A percentile compares a stretch with the other conserved stretches of the same genome.
Evolutionary conservation across 1,140 invertebrate species (phyloP).

Genomic region (Trachelipus rathkii): DNA sequence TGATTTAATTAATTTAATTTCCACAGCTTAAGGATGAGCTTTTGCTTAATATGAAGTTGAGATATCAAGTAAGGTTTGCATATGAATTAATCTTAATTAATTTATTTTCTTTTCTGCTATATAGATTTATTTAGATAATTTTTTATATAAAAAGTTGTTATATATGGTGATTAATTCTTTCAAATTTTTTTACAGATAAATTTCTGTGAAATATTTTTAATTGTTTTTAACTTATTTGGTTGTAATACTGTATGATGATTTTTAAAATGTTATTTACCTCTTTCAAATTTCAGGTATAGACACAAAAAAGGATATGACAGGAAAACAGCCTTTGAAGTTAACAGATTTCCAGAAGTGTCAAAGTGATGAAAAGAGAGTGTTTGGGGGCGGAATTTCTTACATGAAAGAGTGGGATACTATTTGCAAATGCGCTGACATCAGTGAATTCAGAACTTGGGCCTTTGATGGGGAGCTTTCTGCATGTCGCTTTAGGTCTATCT

Average conservation of each 20-base stretch:
- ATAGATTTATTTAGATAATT: too few relatives aligned
- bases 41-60: too few relatives aligned
- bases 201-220: neutral
- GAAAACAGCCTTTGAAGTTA: neutral
- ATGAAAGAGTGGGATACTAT: neutral
- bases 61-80: too few relatives aligned
- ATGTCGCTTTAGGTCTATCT: slow-evolving; percentile 1
- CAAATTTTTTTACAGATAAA: neutral
- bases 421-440: neutral
- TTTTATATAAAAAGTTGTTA: too few relatives aligned
- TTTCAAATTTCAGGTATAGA: neutral
- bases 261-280: neutral
- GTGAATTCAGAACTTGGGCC: neutral
- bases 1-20: too few relatives aligned
- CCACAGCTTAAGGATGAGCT: too few relatives aligned
- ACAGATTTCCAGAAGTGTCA: neutral
- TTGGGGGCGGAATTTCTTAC: neutral
- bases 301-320: neutral
- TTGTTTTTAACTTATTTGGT: neutral
- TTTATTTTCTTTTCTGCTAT: too few relatives aligned
- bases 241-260: neutral
- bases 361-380: neutral
- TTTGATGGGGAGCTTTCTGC: neutral
- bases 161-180: too few relatives aligned
- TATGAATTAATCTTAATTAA: too few relatives aligned